Evolutionary conservation across 2,888 invertebrate genomes (phyloP).

Genomic region (Atrina japonica): DNA sequence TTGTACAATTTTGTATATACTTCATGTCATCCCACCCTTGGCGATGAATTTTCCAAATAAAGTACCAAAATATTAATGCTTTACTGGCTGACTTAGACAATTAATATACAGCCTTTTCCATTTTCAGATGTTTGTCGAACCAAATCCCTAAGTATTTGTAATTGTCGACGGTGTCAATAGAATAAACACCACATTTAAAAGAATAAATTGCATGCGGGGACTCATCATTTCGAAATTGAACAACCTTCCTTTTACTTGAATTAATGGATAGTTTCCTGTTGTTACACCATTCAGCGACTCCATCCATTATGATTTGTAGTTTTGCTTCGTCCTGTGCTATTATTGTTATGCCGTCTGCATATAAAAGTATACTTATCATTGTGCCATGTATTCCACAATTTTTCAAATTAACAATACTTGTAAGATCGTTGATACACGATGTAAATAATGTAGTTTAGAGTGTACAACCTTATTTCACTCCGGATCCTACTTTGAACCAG

Average conservation of each 20-base stretch:
- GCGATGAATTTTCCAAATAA: too few relatives aligned
- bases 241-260: slow-evolving; percentile 1
- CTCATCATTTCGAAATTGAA: slow-evolving; percentile 10
- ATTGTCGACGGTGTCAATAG: slow-evolving; percentile 4
- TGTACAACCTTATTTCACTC: slow-evolving; percentile 24
- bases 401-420: neutral
- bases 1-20: too few relatives aligned
- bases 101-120: slow-evolving; percentile 12
- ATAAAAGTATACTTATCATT: slow-evolving; percentile 3
- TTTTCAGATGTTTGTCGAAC: slow-evolving; percentile 35
- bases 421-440: neutral
- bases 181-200: slow-evolving; percentile 4
- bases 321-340: slow-evolving; percentile 17
- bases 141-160: slow-evolving; percentile 44
- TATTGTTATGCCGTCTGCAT: slow-evolving; percentile 25
- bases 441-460: slow-evolving; percentile 8
- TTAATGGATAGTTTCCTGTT: slow-evolving; percentile 37
- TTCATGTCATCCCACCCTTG: too few relatives aligned
- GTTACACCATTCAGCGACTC: slow-evolving; percentile 25
- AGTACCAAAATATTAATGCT: too few relatives aligned
- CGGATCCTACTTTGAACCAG: slow-evolving; percentile 8
- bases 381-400: neutral
- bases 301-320: slow-evolving; percentile 24
- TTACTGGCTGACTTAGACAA: slow-evolving; percentile 36
- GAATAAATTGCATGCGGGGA: neutral